phyloP scores from a whole-genome alignment of 2,797 vertebrate genomes.

The Helicolenus hilgendorfi region DNA sequence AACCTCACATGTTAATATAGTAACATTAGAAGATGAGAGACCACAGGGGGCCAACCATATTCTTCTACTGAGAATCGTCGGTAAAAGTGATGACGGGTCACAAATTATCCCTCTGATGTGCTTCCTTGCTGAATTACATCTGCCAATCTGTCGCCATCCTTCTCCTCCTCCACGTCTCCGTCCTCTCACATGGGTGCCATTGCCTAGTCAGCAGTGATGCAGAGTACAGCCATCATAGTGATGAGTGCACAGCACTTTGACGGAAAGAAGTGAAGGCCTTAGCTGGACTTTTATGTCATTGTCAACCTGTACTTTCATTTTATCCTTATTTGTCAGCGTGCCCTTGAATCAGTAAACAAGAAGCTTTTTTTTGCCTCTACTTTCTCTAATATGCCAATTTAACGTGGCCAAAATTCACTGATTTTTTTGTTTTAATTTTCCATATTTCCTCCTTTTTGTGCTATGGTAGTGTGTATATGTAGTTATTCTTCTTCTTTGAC shows the following conservation, averaged over 20 bases:
- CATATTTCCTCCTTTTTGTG: background rate
- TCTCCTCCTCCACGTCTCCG: constrained; percentile 20
- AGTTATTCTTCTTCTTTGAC: background rate
- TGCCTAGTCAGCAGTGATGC: constrained; percentile 90
- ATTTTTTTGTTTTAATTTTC: background rate
- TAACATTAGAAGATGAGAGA: background rate
- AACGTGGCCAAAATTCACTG: background rate
- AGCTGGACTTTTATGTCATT: constrained; percentile 47
- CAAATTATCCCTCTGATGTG: constrained; percentile 26
- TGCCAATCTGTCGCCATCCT: constrained; percentile 35
- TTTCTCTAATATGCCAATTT: background rate
- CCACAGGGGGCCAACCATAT: background rate
- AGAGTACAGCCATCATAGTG: constrained; percentile 89
- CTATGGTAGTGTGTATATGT: background rate
- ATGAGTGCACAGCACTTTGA: constrained; percentile 61
- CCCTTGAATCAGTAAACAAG: constrained; percentile 50
- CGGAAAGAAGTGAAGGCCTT: constrained; percentile 40
- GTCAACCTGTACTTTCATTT: constrained; percentile 31
- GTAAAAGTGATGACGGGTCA: constrained; percentile 9
- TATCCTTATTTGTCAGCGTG: constrained; percentile 44
- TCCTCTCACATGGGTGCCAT: constrained; percentile 40
- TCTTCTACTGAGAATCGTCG: background rate
- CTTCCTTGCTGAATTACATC: constrained; percentile 39
- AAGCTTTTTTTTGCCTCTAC: background rate
- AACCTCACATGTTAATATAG: background rate